Evolutionary conservation across 2,888 invertebrate genomes (phyloP), one percentile per base, ranked within the genome.

Genomic region (Morinoia aosen): DNA sequence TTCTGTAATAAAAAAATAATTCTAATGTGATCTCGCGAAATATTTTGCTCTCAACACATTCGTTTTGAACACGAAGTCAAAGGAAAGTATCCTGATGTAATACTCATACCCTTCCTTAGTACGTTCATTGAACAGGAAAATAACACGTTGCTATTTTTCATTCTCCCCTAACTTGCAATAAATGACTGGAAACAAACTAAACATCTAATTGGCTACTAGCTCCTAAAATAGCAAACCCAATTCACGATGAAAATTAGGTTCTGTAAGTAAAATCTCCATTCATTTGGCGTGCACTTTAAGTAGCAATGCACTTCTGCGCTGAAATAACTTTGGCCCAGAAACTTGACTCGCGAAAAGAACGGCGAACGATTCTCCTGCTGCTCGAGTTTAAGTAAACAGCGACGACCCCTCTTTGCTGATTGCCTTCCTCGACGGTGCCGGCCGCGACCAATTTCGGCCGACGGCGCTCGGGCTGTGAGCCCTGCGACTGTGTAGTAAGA

Each of bases 311-410:
- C 76, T 76, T 76, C 76, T 76, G 76, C 76, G 16, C 76, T 76
- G 76, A 76, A 76, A 76, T 76, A 76, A 76, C 76, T 76, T 33
- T 16, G 25, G 76, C 8, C 25, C 76, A 19, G 25, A 76, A 76
- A 76, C 61, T 61, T 61, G 33, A 76, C 76, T 76, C 33, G 25
- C 8, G 25, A 33, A 33, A 33, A 33, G 76, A 76, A 12, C 2
- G 76, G 76, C 25, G 76, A 76, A 3, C 25, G 33, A 33, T 76
- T 19, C 33, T 76, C 76, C 76, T 76, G 76, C 76, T 76, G 76
- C 76, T 76, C 76, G 76, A 76, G 76, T 76, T 76, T 76, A 33
- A 76, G 76, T 76, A 76, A 76, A 76, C 76, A 76, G 76, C 76
- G 76, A 33, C 76, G 76, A 76, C 76, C 76, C 33, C 61, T 61